Evolutionary conservation across 2,113 vertebrate species (phyloP), one percentile per base, ranked within the genome.

Genomic region (Oryzias javanicus): DNA sequence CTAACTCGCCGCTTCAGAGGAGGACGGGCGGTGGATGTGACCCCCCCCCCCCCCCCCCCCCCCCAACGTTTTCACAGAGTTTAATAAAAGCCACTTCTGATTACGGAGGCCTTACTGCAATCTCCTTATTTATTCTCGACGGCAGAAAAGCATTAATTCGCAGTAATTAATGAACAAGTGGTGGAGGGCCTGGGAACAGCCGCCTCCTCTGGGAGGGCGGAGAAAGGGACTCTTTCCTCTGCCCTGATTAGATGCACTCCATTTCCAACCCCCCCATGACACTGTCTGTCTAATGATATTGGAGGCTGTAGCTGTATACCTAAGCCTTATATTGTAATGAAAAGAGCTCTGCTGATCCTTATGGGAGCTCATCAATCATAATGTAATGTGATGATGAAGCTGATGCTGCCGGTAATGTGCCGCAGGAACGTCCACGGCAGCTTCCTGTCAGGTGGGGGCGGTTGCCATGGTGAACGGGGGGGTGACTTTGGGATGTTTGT

Each of bases 161-260:
- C 42, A 70, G 83, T 88, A 88, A 88, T 89, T 86, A 89, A 88
- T 88, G 83, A 89, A 83, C 76, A 79, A 86, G 80, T 76, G 77
- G 78, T 79, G 75, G 78, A 81, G 75, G 79, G 75, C 72, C 76
- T 60, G 71, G 64, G 79, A 82, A 85, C 84, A 88, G 84, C 84
- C 83, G 84, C 81, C 70, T 88, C 84, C 86, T 85, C 82, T 60
- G 80, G 86, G 84, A 83, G 78, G 74, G 67, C 59, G 67, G 67
- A 74, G 79, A 82, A 84, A 72, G 67, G 75, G 72, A 74, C 79
- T 68, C 64, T 65, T 85, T 67, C 78, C 78, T 77, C 58, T 75
- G 81, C 67, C 87, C 80, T 83, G 85, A 86, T 89, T 83, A 87
- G 80, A 79, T 74, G 72, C 76, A 74, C 79, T 82, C 67, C 79